These are phyloP conservation scores for Venturia canescens DNA, from an alignment of 1,140 invertebrate species.

Conservation along the genomic window DNA sequence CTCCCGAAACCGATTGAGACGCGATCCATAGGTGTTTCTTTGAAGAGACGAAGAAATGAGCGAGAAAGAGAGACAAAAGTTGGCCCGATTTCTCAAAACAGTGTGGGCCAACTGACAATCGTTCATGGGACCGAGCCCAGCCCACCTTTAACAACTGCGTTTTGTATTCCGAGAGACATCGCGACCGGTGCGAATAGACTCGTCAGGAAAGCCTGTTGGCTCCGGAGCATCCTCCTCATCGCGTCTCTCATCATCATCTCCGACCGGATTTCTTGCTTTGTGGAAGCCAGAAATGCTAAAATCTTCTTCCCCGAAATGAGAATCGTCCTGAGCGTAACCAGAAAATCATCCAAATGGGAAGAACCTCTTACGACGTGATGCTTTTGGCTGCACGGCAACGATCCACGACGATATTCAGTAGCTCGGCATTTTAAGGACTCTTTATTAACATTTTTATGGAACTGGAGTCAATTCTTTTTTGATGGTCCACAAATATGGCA, in stretches of 20 bases:
- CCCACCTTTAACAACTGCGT: neutral
- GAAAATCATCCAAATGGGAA: neutral
- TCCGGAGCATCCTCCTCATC: constrained; percentile 4
- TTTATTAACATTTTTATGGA: too few species aligned
- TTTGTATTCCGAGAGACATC: constrained; percentile 46
- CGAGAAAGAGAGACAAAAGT: constrained; percentile 25
- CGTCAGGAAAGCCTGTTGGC: constrained; percentile 17
- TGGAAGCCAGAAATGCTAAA: constrained; percentile 38
- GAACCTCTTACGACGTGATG: too few species aligned
- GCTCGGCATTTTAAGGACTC: neutral
- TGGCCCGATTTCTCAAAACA: constrained; percentile 36
- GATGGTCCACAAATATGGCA: too few species aligned
- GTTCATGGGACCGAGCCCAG: neutral
- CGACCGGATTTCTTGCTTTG: constrained; percentile 28
- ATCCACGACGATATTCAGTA: neutral
- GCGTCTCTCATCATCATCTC: constrained; percentile 12
- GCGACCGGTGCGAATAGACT: constrained; percentile 47
- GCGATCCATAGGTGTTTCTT: constrained; percentile 41
- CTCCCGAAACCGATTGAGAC: constrained; percentile 49
- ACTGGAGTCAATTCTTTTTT: too few species aligned
- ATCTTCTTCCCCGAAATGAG: constrained; percentile 11
- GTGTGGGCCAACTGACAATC: neutral
- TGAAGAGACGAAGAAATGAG: constrained; percentile 29
- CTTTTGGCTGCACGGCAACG: neutral
- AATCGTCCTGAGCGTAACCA: neutral